phyloP scores from a whole-genome alignment of 2,797 vertebrate species.

The Dicrostonyx torquatus region DNA sequence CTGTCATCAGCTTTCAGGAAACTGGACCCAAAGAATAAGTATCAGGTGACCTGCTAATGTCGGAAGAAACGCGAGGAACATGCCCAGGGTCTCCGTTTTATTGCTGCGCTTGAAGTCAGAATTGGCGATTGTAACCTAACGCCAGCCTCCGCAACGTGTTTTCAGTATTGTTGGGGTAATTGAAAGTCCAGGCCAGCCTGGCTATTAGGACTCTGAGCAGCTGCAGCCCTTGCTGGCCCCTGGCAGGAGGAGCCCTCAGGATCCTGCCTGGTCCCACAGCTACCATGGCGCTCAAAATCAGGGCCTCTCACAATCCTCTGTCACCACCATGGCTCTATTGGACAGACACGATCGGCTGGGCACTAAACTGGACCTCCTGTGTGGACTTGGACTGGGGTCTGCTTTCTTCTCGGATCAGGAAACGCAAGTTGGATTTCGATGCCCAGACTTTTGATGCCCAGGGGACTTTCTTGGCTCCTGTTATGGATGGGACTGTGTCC shows the following conservation, averaged over 20 bases:
- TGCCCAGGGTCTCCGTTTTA: slow-evolving; percentile 91
- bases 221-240: background rate
- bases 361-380: rapidly evolving
- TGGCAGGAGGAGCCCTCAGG: rapidly evolving
- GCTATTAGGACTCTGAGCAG: slow-evolving; percentile 30
- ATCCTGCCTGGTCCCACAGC: background rate
- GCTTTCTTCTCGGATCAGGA: rapidly evolving
- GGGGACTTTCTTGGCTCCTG: background rate
- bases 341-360: rapidly evolving
- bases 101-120: slow-evolving; percentile 89
- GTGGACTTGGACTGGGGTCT: background rate
- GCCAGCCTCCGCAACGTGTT: slow-evolving; percentile 72
- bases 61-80: slow-evolving; percentile 88
- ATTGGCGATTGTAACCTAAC: slow-evolving; percentile 91
- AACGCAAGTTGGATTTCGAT: background rate
- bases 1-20: slow-evolving; percentile 92
- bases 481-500: rapidly evolving
- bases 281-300: rapidly evolving
- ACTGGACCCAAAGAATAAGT: slow-evolving; percentile 91
- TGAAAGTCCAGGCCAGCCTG: slow-evolving; percentile 86
- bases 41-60: slow-evolving; percentile 92
- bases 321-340: background rate
- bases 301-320: rapidly evolving
- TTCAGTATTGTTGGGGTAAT: slow-evolving; percentile 82
- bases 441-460: rapidly evolving